Conservation (phyloP, 1,140 invertebrate species). For the Diachasma alloeum region DNA sequence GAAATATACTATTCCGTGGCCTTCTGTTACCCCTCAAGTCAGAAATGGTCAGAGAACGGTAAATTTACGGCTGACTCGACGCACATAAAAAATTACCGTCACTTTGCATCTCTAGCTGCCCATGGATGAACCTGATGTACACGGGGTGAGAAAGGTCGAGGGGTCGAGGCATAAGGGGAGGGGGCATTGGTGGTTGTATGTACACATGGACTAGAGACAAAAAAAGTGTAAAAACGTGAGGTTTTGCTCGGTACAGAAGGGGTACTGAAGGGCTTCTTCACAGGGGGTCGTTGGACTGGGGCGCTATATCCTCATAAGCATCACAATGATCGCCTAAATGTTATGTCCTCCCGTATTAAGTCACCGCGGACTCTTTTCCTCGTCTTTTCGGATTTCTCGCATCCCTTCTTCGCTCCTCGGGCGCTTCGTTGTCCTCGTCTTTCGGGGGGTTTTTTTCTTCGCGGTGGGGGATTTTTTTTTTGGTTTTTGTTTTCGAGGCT, state of each 20-base stretch:
- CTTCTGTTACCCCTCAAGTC: too few species aligned
- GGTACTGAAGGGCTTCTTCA: background rate
- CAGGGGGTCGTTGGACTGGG: slow-evolving; percentile 31
- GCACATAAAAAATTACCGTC: too few species aligned
- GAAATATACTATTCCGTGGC: too few species aligned
- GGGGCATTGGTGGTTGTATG: slow-evolving; percentile 13
- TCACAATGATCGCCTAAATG: slow-evolving; percentile 30
- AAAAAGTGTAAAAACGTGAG: slow-evolving; percentile 8
- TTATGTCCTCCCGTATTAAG: slow-evolving; percentile 35
- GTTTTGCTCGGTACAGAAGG: background rate
- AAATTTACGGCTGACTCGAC: too few species aligned
- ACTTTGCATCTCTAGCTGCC: too few species aligned
- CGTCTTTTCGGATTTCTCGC: slow-evolving; percentile 16
- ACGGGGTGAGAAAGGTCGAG: slow-evolving; percentile 19
- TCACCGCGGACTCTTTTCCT: slow-evolving; percentile 26
- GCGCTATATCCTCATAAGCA: slow-evolving; percentile 29
- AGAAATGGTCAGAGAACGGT: too few species aligned
- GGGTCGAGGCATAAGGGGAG: background rate
- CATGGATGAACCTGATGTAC: slow-evolving; percentile 49
- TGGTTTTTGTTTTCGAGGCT: background rate
- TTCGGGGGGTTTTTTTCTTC: background rate
- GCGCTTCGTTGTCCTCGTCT: background rate
- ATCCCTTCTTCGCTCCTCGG: slow-evolving; percentile 4
- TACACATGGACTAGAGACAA: slow-evolving; percentile 13
- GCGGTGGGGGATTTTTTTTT: background rate